Conservation (phyloP, 2,888 invertebrate species). For the Amphipoea lucens region DNA sequence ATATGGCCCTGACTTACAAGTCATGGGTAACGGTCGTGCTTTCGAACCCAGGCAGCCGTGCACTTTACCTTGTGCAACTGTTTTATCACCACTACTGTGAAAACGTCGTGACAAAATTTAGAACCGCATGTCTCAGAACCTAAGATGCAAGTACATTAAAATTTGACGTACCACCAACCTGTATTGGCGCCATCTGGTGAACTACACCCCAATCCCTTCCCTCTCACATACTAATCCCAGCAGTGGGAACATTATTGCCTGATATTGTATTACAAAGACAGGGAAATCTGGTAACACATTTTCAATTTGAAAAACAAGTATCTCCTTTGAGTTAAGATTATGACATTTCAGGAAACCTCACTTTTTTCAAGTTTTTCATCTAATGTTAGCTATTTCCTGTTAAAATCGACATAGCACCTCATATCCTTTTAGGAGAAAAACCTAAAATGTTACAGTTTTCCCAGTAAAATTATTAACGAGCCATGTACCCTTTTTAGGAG, state of each 20-base stretch:
- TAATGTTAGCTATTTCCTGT: neutral
- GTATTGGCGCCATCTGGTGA: neutral
- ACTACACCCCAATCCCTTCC: neutral
- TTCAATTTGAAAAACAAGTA: neutral
- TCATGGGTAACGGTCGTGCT: neutral
- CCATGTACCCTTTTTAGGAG: neutral
- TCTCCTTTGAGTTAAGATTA: neutral
- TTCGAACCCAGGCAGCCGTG: neutral
- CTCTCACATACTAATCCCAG: neutral
- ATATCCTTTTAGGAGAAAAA: neutral
- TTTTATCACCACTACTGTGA: neutral
- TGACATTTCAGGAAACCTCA: neutral
- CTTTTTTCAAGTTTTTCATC: neutral
- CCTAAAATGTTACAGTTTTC: neutral
- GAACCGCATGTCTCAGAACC: neutral
- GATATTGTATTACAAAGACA: neutral
- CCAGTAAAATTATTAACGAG: neutral
- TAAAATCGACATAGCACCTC: neutral
- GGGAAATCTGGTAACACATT: neutral
- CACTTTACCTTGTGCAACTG: constrained; percentile 1
- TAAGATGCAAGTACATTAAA: neutral
- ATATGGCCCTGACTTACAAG: neutral
- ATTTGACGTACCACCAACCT: neutral
- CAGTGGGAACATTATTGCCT: neutral
- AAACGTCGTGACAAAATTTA: neutral